phyloP scores from a whole-genome alignment of 1,140 invertebrate species.

The Calephelis virginiensis region DNA sequence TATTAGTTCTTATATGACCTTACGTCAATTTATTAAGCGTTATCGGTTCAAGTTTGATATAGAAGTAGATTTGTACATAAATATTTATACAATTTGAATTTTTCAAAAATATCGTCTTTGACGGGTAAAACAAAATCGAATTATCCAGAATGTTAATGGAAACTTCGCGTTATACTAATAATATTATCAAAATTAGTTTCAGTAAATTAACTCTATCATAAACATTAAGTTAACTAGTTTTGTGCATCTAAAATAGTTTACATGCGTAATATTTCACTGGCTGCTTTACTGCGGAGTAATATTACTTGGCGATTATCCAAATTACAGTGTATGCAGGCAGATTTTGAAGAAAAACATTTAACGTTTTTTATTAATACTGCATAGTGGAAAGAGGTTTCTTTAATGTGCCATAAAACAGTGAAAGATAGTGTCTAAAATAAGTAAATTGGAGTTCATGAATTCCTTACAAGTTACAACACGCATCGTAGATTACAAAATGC shows the following conservation, averaged over 20 bases:
- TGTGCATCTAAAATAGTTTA: conserved; percentile 37
- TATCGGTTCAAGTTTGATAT: no score
- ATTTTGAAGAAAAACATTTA: conserved; percentile 53
- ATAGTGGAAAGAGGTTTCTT: conserved; percentile 5
- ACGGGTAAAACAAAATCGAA: neutral
- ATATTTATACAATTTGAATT: no score
- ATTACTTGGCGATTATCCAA: conserved; percentile 56
- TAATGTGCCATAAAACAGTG: neutral
- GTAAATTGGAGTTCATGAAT: neutral
- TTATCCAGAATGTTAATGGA: neutral
- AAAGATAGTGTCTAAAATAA: neutral
- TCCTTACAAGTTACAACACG: neutral
- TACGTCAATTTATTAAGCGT: no score
- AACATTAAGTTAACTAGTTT: conserved; percentile 13
- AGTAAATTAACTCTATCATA: conserved; percentile 9
- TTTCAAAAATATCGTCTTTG: no score
- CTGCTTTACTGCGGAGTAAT: conserved; percentile 42
- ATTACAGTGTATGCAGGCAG: conserved; percentile 39
- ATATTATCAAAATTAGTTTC: conserved; percentile 8
- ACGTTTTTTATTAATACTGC: conserved; percentile 20
- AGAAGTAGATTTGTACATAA: no score
- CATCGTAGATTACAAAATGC: neutral
- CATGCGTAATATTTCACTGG: conserved; percentile 35
- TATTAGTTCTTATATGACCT: no score
- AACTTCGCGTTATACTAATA: neutral